A percentile compares a stretch with the other conserved stretches of the same genome.
Evolutionary conservation across 2,888 invertebrate species (phyloP).

Genomic region (Elmis aenea): DNA sequence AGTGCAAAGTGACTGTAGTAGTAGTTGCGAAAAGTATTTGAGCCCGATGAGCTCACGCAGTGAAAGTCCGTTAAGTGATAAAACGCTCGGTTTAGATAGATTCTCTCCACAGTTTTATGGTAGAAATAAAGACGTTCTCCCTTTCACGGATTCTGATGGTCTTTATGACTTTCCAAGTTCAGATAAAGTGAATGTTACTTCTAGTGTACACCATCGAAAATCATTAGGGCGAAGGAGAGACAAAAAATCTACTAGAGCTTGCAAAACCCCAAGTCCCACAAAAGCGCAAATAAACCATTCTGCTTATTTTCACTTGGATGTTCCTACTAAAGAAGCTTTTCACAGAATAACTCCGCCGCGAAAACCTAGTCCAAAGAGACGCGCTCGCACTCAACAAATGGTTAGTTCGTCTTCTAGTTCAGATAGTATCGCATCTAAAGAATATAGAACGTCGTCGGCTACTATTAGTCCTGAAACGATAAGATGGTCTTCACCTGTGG

Average conservation of each 20-base stretch:
- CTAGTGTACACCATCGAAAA: constrained; percentile 53
- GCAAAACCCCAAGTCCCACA: constrained; percentile 53
- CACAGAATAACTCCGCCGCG: constrained; percentile 44
- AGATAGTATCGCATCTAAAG: constrained; percentile 54
- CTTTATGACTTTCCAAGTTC: constrained; percentile 76
- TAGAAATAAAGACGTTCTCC: constrained; percentile 56
- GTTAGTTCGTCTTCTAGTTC: constrained; percentile 58
- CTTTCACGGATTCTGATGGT: constrained; percentile 75
- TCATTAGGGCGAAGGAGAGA: constrained; percentile 60
- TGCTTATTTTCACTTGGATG: constrained; percentile 56
- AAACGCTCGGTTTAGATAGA: constrained; percentile 57
- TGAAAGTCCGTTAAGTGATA: constrained; percentile 73
- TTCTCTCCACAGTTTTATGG: constrained; percentile 72
- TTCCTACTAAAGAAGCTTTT: constrained; percentile 48
- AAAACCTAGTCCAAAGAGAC: constrained; percentile 56
- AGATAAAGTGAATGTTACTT: constrained; percentile 52
- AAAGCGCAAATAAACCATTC: constrained; percentile 52
- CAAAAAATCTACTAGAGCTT: constrained; percentile 51
- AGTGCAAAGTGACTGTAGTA: constrained; percentile 51
- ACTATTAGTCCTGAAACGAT: constrained; percentile 47
- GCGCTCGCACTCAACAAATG: constrained; percentile 51
- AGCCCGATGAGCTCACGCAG: constrained; percentile 75
- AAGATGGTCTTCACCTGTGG: constrained; percentile 42
- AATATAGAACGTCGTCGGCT: constrained; percentile 43
- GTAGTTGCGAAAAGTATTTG: constrained; percentile 52